A percentile compares a stretch with the other conserved stretches of the same genome.
Conservation (phyloP, 2,888 invertebrate genomes). For the Hoplodrina blanda region DNA sequence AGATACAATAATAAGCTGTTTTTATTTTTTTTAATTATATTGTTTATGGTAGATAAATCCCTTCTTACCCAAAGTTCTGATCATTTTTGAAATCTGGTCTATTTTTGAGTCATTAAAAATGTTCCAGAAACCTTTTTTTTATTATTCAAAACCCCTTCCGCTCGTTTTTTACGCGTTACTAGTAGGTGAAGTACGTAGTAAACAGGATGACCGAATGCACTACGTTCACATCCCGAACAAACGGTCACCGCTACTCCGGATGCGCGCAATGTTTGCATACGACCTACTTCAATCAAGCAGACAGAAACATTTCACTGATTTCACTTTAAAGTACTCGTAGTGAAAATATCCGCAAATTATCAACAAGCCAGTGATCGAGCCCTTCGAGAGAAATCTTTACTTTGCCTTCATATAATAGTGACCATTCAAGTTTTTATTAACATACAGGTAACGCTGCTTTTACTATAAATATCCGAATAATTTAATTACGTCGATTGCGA, state of each 20-base stretch:
- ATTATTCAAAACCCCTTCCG: not conserved
- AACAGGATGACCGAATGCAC: conserved; percentile 24
- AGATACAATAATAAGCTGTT: no score
- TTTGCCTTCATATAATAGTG: conserved; percentile 41
- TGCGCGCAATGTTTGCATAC: conserved; percentile 62
- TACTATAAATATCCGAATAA: conserved; percentile 33
- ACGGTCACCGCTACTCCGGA: conserved; percentile 59
- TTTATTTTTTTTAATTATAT: no score
- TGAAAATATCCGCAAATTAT: conserved; percentile 57
- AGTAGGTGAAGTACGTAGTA: conserved; percentile 4
- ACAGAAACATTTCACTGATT: conserved; percentile 62
- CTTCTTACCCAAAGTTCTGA: not conserved
- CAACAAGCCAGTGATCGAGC: conserved; percentile 31
- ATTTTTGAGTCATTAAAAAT: not conserved
- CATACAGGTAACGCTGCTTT: conserved; percentile 48
- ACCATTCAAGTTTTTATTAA: conserved; percentile 54
- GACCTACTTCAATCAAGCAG: conserved; percentile 57
- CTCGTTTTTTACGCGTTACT: not conserved
- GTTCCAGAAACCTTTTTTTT: not conserved
- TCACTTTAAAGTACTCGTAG: conserved; percentile 51
- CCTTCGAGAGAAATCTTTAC: conserved; percentile 60
- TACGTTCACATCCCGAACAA: conserved; percentile 33
- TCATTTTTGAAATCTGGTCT: no score
- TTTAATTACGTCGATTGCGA: conserved; percentile 8
- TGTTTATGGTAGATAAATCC: no score